Evolutionary conservation across 2,797 vertebrate genomes (phyloP), one percentile per base, ranked within the genome.

Genomic region (Notamacropus eugenii): DNA sequence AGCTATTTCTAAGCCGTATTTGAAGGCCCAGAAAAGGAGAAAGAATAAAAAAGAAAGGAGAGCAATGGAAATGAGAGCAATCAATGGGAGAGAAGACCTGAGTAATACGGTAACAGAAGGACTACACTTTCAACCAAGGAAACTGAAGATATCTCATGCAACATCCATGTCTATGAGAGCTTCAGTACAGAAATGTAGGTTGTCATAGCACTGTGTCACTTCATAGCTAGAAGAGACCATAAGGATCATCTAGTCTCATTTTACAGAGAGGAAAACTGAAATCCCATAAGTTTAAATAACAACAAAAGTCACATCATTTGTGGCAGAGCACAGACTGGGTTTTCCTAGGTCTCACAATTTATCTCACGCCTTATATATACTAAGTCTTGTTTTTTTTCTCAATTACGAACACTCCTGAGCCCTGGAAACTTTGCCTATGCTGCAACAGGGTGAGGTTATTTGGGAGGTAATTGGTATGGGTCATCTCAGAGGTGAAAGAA

Each of bases 21-120:
- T 5, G n/a, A 59, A 74, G 34, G 54, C 52, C 59, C 27, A 31
- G 93, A 24, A 52, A 94, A 92, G n/a, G 50, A 93, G 54, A 93
- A 93, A 57, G 62, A 9, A 52, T 5, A 0, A 0, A 62, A 13
- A 0, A 10, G 55, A 24, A 0, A 8, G 54, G 1, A 22, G 27
- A 54, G 28, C 28, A 59, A 28, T 34, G 2, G 12, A 0, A 40
- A 40, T 40, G 16, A 74, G 16, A 40, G 67, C 67, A 74, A 74
- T 19, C 31, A 59, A 31, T 31, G 2, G 5, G 0, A 40, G 52
- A 96, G 40, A 8, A 82, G 12, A 31, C 54, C 14, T 54, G 54
- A 90, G 3, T 28, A 34, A 62, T 34, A 13, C 14, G 50, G 5
- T 28, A 34, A 14, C 14, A 34, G 14, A 27, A 62, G 59, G 59